phyloP scores from a whole-genome alignment of 2,888 invertebrate genomes.

The Malacosoma neustria region DNA sequence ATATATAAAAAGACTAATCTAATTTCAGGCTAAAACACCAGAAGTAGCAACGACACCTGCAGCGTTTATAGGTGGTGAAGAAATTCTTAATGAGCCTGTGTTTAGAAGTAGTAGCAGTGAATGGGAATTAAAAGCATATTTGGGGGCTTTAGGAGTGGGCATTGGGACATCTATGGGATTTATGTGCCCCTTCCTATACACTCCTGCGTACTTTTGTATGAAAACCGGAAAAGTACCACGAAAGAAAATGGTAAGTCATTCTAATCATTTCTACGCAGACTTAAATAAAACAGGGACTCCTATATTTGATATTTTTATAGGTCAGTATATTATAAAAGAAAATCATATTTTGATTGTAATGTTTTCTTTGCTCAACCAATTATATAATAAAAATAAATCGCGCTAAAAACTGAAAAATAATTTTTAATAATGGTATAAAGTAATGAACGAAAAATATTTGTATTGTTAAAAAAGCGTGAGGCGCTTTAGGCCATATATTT shows the following conservation, averaged over 20 bases:
- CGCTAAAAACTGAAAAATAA: too few species aligned
- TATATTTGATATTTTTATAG: too few species aligned
- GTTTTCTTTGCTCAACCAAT: background rate
- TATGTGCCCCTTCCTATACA: constrained; percentile 34
- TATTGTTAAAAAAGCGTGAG: too few species aligned
- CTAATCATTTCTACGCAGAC: too few species aligned
- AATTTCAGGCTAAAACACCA: too few species aligned
- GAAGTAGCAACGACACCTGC: background rate
- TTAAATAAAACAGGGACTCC: too few species aligned
- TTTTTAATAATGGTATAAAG: too few species aligned
- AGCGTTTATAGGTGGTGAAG: background rate
- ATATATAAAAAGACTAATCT: too few species aligned
- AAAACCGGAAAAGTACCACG: constrained; percentile 36
- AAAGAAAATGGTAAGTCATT: constrained; percentile 36
- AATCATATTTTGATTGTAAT: background rate
- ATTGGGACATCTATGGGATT: constrained; percentile 37
- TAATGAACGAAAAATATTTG: too few species aligned
- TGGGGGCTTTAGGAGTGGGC: constrained; percentile 35
- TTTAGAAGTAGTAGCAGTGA: constrained; percentile 1
- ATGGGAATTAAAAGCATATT: constrained; percentile 26
- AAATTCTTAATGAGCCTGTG: background rate
- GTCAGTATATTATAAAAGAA: too few species aligned
- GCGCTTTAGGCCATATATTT: too few species aligned
- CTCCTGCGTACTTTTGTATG: constrained; percentile 42
- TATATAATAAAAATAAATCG: background rate